Evolutionary conservation across 2,797 vertebrate genomes (phyloP).

Genomic region (Sebastes reedi): DNA sequence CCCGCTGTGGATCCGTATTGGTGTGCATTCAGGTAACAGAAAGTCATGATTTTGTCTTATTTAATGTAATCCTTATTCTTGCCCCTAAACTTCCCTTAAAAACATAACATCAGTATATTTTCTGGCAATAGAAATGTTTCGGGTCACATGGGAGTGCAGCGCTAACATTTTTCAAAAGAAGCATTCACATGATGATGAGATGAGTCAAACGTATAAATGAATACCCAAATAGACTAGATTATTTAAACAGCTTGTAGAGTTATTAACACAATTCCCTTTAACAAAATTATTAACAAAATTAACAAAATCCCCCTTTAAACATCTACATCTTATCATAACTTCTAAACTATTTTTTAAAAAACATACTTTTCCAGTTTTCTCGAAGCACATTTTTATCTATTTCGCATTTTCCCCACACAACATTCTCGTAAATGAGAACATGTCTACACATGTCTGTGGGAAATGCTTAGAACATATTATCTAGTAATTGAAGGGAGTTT

Average conservation of each 20-base stretch:
- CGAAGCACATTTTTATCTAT: background rate
- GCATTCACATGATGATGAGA: background rate
- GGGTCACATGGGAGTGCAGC: background rate
- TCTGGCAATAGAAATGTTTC: background rate
- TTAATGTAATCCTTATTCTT: background rate
- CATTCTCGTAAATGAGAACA: background rate
- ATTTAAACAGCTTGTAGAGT: background rate
- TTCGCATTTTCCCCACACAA: accelerated
- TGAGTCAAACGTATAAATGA: background rate
- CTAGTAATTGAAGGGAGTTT: background rate
- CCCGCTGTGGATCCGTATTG: constrained; percentile 97
- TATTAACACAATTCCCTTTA: too few relatives aligned
- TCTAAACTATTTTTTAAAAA: too few relatives aligned
- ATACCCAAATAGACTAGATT: background rate
- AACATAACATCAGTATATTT: background rate
- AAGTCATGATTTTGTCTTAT: background rate
- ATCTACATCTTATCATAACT: too few relatives aligned
- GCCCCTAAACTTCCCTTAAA: background rate
- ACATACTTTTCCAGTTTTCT: background rate
- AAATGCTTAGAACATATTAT: background rate
- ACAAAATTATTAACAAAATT: too few relatives aligned
- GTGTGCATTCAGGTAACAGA: constrained; percentile 92
- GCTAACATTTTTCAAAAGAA: background rate
- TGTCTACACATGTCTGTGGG: background rate
- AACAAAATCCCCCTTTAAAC: too few relatives aligned